Percentiles rank a stretch among this genome's conserved stretches.
Conservation (phyloP, 2,888 invertebrate species). For the Melipona beecheii region DNA sequence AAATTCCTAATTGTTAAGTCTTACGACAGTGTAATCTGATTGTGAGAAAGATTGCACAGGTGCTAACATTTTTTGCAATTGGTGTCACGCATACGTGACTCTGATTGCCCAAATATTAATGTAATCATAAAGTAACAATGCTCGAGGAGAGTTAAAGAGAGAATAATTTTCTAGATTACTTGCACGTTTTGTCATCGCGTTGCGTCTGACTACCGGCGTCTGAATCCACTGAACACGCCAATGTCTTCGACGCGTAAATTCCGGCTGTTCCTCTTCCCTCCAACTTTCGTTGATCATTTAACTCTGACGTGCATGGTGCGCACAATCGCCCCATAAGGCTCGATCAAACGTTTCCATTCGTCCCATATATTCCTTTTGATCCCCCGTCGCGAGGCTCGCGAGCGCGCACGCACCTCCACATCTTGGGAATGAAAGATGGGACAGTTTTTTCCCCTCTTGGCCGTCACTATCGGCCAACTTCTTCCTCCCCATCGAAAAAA, state of each 20-base stretch:
- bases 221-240: conserved; percentile 7
- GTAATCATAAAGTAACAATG: no score
- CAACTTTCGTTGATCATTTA: conserved; percentile 19
- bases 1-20: no score
- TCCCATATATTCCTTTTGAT: conserved; percentile 35
- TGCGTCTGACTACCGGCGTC: neutral
- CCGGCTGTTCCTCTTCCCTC: neutral
- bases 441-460: conserved; percentile 62
- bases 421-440: conserved; percentile 73
- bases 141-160: neutral
- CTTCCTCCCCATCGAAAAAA: conserved; percentile 46
- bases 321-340: conserved; percentile 14
- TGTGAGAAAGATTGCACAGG: no score
- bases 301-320: conserved; percentile 4
- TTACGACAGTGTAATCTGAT: no score
- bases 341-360: conserved; percentile 57
- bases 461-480: conserved; percentile 44
- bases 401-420: conserved; percentile 48
- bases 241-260: conserved; percentile 20
- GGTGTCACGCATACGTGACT: no score
- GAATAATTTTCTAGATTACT: neutral
- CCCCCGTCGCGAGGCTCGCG: conserved; percentile 23
- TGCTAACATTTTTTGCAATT: no score
- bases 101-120: no score
- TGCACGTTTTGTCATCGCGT: neutral